These are phyloP conservation scores for Danaus chrysippus DNA, from an alignment of 2,888 invertebrate species.

Conservation along the genomic window DNA sequence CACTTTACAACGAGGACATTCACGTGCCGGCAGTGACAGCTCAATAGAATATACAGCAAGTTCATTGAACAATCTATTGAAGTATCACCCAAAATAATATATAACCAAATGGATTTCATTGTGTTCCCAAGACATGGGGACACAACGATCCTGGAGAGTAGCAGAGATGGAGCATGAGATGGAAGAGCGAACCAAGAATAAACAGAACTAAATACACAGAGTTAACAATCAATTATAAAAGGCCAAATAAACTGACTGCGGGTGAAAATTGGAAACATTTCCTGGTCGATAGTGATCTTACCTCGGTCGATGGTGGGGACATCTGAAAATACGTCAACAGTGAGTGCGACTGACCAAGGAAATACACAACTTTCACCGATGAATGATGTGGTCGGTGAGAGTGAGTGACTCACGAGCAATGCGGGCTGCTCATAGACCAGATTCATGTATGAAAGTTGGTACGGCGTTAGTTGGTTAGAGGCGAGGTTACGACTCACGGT, in stretches of 20 bases:
- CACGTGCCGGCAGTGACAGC: conserved; percentile 25
- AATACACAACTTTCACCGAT: conserved; percentile 60
- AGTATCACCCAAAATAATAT: conserved; percentile 14
- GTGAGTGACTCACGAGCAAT: conserved; percentile 50
- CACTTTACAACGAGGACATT: conserved; percentile 28
- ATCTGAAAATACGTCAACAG: conserved; percentile 69
- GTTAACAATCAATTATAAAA: conserved; percentile 27
- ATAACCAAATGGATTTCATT: conserved; percentile 28
- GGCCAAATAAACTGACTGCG: conserved; percentile 35
- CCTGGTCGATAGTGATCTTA: conserved; percentile 67
- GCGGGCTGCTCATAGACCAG: too few relatives aligned
- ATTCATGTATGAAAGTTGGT: conserved; percentile 30
- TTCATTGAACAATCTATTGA: conserved; percentile 19
- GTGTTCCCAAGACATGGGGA: conserved; percentile 12
- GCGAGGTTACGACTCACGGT: background rate
- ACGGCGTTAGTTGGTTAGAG: background rate
- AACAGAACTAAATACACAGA: conserved; percentile 32
- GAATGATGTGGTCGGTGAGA: conserved; percentile 43
- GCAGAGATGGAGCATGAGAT: conserved; percentile 36
- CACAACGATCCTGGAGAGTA: conserved; percentile 22
- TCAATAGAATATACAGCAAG: conserved; percentile 19
- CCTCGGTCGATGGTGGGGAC: conserved; percentile 65
- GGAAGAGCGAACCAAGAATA: conserved; percentile 32
- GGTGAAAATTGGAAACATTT: conserved; percentile 65
- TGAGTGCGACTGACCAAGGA: conserved; percentile 63